These are phyloP conservation scores for Matsumyia berberina DNA, from an alignment of 2,888 invertebrate genomes.

Conservation along the genomic window DNA sequence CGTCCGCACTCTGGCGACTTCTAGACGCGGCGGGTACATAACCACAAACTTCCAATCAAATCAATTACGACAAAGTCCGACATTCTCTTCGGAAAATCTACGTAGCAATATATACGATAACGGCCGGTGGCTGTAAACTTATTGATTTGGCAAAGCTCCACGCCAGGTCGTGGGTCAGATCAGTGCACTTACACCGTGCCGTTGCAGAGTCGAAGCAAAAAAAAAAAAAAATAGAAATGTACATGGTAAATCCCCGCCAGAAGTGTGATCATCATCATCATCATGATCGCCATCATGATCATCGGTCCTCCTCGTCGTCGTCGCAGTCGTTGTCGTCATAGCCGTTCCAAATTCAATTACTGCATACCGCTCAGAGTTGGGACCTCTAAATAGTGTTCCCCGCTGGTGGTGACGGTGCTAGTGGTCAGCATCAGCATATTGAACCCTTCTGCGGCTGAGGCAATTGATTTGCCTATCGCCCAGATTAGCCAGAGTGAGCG, in stretches of 20 bases:
- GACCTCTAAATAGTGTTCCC: slow-evolving; percentile 11
- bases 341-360: slow-evolving; percentile 73
- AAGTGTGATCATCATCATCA: slow-evolving; percentile 74
- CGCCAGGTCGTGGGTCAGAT: slow-evolving; percentile 75
- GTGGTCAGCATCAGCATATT: slow-evolving; percentile 50
- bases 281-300: slow-evolving; percentile 13
- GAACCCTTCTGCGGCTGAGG: slow-evolving; percentile 34
- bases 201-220: slow-evolving; percentile 21
- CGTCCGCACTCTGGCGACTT: slow-evolving; percentile 65
- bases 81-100: slow-evolving; percentile 41
- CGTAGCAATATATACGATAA: neutral
- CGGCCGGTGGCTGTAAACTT: slow-evolving; percentile 73
- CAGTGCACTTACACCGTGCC: slow-evolving; percentile 55
- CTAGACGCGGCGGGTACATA: slow-evolving; percentile 49
- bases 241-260: slow-evolving; percentile 55
- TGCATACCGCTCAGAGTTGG: slow-evolving; percentile 36
- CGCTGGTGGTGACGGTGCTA: neutral
- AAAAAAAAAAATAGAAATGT: slow-evolving; percentile 6
- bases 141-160: slow-evolving; percentile 68
- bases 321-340: slow-evolving; percentile 43
- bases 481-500: slow-evolving; percentile 53
- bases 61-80: slow-evolving; percentile 61
- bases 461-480: slow-evolving; percentile 60
- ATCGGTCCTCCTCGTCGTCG: slow-evolving; percentile 10
- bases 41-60: slow-evolving; percentile 63